These are phyloP conservation scores for Drosophila funebris DNA, from an alignment of 1,140 invertebrate species.

Conservation along the genomic window DNA sequence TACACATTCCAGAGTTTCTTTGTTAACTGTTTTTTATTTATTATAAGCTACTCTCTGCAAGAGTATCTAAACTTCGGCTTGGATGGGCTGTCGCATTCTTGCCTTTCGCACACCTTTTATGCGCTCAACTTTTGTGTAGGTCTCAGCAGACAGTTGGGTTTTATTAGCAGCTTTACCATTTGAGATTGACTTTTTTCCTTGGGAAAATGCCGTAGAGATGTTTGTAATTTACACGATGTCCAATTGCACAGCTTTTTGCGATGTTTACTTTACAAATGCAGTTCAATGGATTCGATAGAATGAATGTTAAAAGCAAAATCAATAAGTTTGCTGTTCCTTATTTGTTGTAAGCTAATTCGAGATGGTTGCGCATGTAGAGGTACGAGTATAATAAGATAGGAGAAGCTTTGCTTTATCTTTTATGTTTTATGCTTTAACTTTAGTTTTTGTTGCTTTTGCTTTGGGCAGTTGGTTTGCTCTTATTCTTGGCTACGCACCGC, in stretches of 20 bases:
- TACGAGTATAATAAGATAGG: slow-evolving; percentile 4
- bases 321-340: slow-evolving; percentile 62
- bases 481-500: slow-evolving; percentile 30
- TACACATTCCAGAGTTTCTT: too few relatives aligned
- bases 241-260: slow-evolving; percentile 21
- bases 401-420: slow-evolving; percentile 18
- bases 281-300: slow-evolving; percentile 42
- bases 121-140: slow-evolving; percentile 30
- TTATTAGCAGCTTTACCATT: slow-evolving; percentile 64
- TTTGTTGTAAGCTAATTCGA: slow-evolving; percentile 16
- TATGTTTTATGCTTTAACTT: slow-evolving; percentile 15
- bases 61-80: slow-evolving; percentile 11
- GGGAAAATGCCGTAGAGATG: slow-evolving; percentile 57
- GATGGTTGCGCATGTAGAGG: slow-evolving; percentile 11
- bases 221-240: slow-evolving; percentile 45
- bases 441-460: background rate
- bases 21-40: too few relatives aligned
- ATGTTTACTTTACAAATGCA: slow-evolving; percentile 41
- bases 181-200: slow-evolving; percentile 72
- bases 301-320: slow-evolving; percentile 64
- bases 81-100: background rate
- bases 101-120: slow-evolving; percentile 27
- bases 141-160: slow-evolving; percentile 34
- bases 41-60: too few relatives aligned
- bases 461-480: slow-evolving; percentile 1